Conservation (phyloP, 92 coral and sea anemone genomes). For the Epizoanthus stellaris region DNA sequence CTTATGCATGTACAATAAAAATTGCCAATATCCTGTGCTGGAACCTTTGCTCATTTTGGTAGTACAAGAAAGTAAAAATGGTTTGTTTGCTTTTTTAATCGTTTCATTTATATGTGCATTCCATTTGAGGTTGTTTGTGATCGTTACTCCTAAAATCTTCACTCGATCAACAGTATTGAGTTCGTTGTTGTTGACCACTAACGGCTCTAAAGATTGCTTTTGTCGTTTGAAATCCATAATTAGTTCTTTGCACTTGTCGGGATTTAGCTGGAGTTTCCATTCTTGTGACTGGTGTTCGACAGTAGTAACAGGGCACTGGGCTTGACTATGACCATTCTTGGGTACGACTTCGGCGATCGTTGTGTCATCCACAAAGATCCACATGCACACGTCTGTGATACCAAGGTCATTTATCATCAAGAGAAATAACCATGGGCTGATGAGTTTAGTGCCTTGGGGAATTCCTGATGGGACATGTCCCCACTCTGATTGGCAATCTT, state of each 20-base stretch:
- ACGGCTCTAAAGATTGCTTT: neutral
- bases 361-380: neutral
- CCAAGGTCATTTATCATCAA: neutral
- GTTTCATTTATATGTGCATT: neutral
- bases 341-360: conserved; percentile 1
- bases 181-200: neutral
- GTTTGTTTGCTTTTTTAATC: neutral
- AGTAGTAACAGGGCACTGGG: neutral
- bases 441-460: conserved; percentile 11
- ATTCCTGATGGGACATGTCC: conserved; percentile 8
- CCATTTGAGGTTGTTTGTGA: neutral
- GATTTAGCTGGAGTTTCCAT: neutral
- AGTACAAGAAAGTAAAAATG: neutral
- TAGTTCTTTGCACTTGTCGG: neutral
- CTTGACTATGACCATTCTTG: neutral
- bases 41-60: neutral
- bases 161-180: neutral
- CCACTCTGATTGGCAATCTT: conserved; percentile 12
- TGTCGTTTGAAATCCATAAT: neutral
- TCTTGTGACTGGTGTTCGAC: neutral
- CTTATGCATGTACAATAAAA: neutral
- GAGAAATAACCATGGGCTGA: neutral
- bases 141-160: neutral
- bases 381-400: neutral
- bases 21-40: neutral